Base-by-base conservation (phyloP, 2,797 vertebrate genomes). In the Delichon dasypus region DNA sequence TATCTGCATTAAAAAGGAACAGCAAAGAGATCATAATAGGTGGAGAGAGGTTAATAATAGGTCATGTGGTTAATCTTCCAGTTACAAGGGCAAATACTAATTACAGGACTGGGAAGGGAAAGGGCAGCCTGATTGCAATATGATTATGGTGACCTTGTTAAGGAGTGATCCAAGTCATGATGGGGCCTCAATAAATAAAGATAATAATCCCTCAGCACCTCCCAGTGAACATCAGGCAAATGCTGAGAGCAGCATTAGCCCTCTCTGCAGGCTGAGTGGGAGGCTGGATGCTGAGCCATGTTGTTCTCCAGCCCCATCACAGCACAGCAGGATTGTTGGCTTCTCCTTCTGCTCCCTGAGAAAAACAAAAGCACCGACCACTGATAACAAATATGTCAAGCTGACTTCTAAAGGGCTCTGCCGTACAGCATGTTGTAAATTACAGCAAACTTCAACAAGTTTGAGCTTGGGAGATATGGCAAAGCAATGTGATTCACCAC, bases 81-180 rank as follows among this genome's bases (percentile, higher is more conserved):
- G 85, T 97, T 97, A 95, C 91, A 96, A 96, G 88, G 84, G 84
- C 91, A 95, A 96, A 90, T 90, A 88, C 74, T 97, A 95, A 96
- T 96, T 96, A 91, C 71, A 93, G 88, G 77, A 71, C 85, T 91
- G 91, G 88, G 85, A 91, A 89, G 57, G 83, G 78, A 96, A 95
- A 83, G 93, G 89, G 85, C 94, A 95, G 89, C 83, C 83, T 96
- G 95, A 96, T 94, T 96, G 91, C 93, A 75, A 54, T 92, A 51
- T 96, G 91, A 94, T 96, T 97, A 94, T 95, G 67, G 93, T 94
- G 95, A 94, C 95, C 95, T 97, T 96, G 93, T 94, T 96, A 94
- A 91, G 54, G 65, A 93, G 67, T 68, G 90, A 96, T 93, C 92
- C 91, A 86, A 93, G 88, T 88, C 76, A 50, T 15, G 76, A 57